Evolutionary conservation across 2,113 vertebrate genomes (phyloP), one percentile per base, ranked within the genome.

Genomic region (Merops nubicus): DNA sequence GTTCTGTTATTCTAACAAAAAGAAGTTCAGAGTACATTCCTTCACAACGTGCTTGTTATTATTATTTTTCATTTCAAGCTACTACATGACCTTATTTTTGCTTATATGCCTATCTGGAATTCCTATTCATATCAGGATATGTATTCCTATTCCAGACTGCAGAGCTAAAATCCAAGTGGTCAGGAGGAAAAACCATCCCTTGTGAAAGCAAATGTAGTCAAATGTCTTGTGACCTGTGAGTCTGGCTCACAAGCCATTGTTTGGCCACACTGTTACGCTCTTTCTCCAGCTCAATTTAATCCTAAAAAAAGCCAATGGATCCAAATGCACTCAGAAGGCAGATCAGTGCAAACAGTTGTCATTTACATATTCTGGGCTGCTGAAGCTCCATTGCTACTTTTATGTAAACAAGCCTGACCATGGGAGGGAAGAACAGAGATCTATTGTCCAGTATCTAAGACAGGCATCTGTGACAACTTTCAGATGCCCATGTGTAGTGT

Each of bases 311-410:
- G 28, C 31, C 15, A 62, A 3, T 40, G 42, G 33, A 42, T 70
- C 26, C 43, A 48, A n/a, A 40, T 12, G 8, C 16, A 21, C 42
- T 88, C 0, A 0, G 28, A 51, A 23, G 8, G 42, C 1, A 1
- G 15, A 31, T 68, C 25, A 4, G 50, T 63, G n/a, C 34, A 62
- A 43, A 22, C 19, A 40, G 12, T 42, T 82, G 28, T n/a, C 23
- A 19, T 22, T 60, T 67, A 48, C 0, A 0, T 68, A 21, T 72
- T 85, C 74, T 76, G 53, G 81, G 34, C 25, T 74, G 21, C 54
- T 75, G 34, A 68, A n/a, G 40, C 34, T 85, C 16, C 1, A 1
- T 7, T 84, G 64, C 34, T 76, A 26, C 57, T 43, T 42, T 91
- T 51, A 31, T 26, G 10, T 79, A 22, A 5, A 14, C 19, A 11